Evolutionary conservation across 1,140 invertebrate species (phyloP), one percentile per base, ranked within the genome.

Genomic region (Diorhabda carinulata): DNA sequence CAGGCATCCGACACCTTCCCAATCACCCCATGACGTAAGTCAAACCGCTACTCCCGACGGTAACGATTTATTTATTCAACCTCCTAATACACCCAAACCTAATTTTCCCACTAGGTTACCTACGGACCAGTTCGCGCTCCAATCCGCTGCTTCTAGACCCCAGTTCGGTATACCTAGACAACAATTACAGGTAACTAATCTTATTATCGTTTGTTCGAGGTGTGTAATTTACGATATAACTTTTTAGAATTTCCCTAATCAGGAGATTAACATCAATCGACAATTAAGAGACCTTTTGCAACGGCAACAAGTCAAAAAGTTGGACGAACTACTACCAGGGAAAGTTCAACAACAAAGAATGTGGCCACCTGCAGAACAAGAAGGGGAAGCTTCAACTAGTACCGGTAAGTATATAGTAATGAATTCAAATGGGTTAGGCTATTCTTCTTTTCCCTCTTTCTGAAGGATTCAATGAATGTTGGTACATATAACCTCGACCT

Each of bases 211-310:
- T 59, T 25, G 7, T 5, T 7, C 58, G 25, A 10, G 8, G 8
- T 59, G 25, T 59, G 43, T 44, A 6, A 63, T 63, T 6, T 63
- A 10, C 5, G 2, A 5, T 63, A 52, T 4, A 52, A 52, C 41
- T 63, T 63, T 65, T 62, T 10, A 68, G 57, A 25, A 10, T 52
- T 68, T 68, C 40, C 9, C 43, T 3, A 61, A 45, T 57, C 83
- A 88, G 61, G 86, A 87, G 72, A 82, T 87, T 43, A 89, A 90
- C 76, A 83, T 86, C 43, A 89, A 90, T 76, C 80, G 88, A 3
- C 93, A 96, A 75, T 81, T 95, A n/a, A 81, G 93, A 43, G 92
- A 95, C 79, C 82, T 96, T 60, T 82, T 96, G n/a, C 91, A 93
- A 76, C 80, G 91, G 43, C 88, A 91, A 63, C 79, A 80, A 59